phyloP scores from a whole-genome alignment of 2,888 invertebrate species.

The Clanis bilineata region DNA sequence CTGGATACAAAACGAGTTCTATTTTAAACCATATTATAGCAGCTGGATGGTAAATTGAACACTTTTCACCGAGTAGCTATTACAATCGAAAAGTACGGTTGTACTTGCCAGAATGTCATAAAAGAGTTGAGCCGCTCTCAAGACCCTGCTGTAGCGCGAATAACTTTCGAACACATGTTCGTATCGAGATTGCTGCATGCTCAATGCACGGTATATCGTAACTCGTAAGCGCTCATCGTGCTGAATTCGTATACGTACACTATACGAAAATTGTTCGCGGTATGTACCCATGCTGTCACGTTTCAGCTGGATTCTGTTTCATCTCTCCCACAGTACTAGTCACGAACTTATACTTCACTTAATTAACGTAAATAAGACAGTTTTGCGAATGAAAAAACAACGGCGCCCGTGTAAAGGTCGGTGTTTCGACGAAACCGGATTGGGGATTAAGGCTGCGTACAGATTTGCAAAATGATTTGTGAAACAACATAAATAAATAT shows the following conservation, averaged over 20 bases:
- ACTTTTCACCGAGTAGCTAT: background rate
- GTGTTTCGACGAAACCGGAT: slow-evolving; percentile 67
- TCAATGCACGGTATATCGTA: too few relatives aligned
- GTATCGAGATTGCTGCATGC: too few relatives aligned
- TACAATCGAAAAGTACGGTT: background rate
- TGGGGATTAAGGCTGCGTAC: slow-evolving; percentile 42
- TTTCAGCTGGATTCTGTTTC: slow-evolving; percentile 43
- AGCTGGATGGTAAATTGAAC: background rate
- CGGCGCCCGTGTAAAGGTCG: slow-evolving; percentile 57
- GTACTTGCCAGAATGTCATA: slow-evolving; percentile 2
- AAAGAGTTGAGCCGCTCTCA: slow-evolving; percentile 13
- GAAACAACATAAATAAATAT: background rate
- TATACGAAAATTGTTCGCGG: too few relatives aligned
- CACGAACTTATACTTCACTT: slow-evolving; percentile 82
- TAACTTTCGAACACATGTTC: too few relatives aligned
- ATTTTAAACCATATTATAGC: background rate
- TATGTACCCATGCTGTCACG: too few relatives aligned
- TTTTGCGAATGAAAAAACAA: slow-evolving; percentile 72
- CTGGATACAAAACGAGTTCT: slow-evolving; percentile 3
- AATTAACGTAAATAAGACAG: slow-evolving; percentile 81
- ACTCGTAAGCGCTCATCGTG: too few relatives aligned
- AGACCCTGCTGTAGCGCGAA: too few relatives aligned
- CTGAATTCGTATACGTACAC: too few relatives aligned
- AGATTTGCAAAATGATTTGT: slow-evolving; percentile 9
- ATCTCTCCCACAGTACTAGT: slow-evolving; percentile 71